Evolutionary conservation across 2,888 invertebrate genomes (phyloP), one percentile per base, ranked within the genome.

Genomic region (Synergus itoensis): DNA sequence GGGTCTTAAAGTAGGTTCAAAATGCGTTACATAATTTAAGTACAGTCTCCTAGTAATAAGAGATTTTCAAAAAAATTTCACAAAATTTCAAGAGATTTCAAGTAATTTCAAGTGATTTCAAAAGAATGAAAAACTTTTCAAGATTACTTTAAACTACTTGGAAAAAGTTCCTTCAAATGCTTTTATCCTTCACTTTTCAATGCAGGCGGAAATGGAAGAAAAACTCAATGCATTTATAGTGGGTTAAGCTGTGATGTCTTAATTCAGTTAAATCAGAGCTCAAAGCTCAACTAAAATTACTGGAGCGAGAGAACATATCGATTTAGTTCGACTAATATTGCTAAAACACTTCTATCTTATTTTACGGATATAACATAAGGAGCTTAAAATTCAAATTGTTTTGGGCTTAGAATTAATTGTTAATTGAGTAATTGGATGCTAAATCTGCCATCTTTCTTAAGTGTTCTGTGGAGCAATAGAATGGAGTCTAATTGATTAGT

Each of bases 211-310:
- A 62, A 62, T 12, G 28, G 18, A 28, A 28, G 12, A 43, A 21
- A 67, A 28, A n/a, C 36, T 5, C 28, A 8, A 8, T 45, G 5
- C 16, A 16, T 69, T 48, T 3, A 60, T 9, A 21, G 16, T 48
- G 21, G 21, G 21, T 69, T 36, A 73, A 53, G 73, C 36, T 28
- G 36, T 36, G 14, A 36, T 53, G 36, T 73, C 36, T 73, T 73
- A 53, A 73, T 73, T 73, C 16, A 53, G 53, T 36, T 53, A 28
- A 73, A 73, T 73, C 36, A 11, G 53, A 53, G 53, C 53, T 69
- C 69, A 11, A 69, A n/a, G 28, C 8, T 48, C 28, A 2, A 53
- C 4, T 53, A 36, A 73, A 53, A 18, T 65, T 65, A 65, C 9
- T 65, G n/a, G 65, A 65, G 18, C 65, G 4, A 40, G 64, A 65